Evolutionary conservation across 2,113 vertebrate species (phyloP).

Genomic region (Callionymus lyra): DNA sequence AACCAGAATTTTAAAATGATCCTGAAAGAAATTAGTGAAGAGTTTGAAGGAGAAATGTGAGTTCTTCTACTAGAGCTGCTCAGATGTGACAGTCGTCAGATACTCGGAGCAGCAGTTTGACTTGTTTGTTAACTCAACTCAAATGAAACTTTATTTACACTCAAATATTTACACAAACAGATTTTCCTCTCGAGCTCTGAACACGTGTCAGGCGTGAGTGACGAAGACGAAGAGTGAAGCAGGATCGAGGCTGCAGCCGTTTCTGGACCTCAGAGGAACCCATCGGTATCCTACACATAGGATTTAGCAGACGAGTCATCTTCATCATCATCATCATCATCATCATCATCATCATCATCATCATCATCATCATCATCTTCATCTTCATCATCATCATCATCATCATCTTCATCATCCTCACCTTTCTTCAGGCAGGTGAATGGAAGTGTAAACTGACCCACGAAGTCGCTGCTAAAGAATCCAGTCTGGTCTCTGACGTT

Average conservation of each 20-base stretch:
- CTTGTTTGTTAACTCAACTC: no score
- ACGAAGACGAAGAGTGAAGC: constrained; percentile 74
- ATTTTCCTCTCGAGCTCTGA: no score
- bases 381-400: neutral
- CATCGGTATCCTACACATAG: constrained; percentile 69
- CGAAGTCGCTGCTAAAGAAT: constrained; percentile 68
- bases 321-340: neutral
- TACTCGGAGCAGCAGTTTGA: no score
- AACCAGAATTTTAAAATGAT: no score
- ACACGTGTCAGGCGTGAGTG: constrained; percentile 38
- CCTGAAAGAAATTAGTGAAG: no score
- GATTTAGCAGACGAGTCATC: neutral
- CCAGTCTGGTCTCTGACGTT: constrained; percentile 67
- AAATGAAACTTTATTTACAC: no score
- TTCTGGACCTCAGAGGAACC: constrained; percentile 67
- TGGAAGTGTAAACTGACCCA: constrained; percentile 80
- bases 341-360: neutral
- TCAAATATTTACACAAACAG: no score
- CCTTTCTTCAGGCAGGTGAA: constrained; percentile 77
- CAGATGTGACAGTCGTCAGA: no score
- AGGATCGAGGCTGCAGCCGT: constrained; percentile 63
- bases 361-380: no score
- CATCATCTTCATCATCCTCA: constrained; percentile 41
- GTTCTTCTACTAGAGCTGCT: no score
- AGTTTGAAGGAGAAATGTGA: no score